A percentile compares a stretch with the other conserved stretches of the same genome.
Conservation (phyloP, 2,113 vertebrate genomes). For the Prionailurus bengalensis region DNA sequence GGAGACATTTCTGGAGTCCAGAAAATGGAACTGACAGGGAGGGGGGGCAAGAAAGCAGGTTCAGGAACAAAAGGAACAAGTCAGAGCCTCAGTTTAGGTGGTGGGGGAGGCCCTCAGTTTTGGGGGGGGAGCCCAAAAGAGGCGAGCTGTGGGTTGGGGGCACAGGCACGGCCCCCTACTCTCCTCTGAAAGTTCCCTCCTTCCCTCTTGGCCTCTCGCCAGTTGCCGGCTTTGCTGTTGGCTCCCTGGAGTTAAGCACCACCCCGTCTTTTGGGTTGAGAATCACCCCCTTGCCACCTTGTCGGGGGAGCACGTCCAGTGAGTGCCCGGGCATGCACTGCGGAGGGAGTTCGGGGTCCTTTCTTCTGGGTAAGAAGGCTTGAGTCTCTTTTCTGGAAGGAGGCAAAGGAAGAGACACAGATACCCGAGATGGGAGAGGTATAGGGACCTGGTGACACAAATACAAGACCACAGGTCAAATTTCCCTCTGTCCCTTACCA, state of each 20-base stretch:
- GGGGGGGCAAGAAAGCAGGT: background rate
- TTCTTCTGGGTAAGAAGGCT: background rate
- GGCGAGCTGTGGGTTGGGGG: rapidly evolving
- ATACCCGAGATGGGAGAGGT: background rate
- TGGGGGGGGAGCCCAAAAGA: background rate
- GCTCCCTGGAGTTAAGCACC: background rate
- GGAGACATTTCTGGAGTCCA: background rate
- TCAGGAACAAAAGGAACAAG: background rate
- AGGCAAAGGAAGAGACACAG: background rate
- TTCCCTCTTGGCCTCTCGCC: background rate
- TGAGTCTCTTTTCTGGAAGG: background rate
- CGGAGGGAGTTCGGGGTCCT: background rate
- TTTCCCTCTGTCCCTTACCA: background rate
- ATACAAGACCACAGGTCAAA: background rate
- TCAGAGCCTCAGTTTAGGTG: background rate
- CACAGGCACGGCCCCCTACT: background rate
- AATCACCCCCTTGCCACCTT: rapidly evolving
- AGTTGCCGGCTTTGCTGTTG: background rate
- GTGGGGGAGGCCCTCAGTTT: background rate
- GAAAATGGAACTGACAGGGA: background rate
- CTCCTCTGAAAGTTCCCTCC: background rate
- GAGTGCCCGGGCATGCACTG: background rate
- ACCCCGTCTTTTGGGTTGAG: background rate
- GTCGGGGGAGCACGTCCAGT: background rate
- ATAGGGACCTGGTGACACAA: background rate